These are phyloP conservation scores for Argyresthia goedartella DNA, from an alignment of 2,888 invertebrate genomes.

Conservation along the genomic window DNA sequence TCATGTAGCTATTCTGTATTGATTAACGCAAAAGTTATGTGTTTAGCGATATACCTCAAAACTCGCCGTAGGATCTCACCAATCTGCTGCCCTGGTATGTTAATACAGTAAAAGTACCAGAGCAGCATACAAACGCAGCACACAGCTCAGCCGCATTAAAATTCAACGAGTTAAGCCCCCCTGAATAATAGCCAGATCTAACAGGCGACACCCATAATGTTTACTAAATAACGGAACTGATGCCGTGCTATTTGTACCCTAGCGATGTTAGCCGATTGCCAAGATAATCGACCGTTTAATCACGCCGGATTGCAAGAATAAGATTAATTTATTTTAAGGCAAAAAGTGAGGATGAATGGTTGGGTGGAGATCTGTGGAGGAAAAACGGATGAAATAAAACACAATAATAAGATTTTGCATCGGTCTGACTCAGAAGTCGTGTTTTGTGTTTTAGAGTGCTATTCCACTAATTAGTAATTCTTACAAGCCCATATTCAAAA, in stretches of 20 bases:
- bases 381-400: neutral
- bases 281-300: neutral
- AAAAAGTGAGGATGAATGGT: neutral
- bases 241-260: slow-evolving; percentile 33
- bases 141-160: slow-evolving; percentile 26
- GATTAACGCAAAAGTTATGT: too few relatives aligned
- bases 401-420: too few relatives aligned
- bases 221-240: slow-evolving; percentile 44
- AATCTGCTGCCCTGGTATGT: too few relatives aligned
- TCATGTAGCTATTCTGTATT: too few relatives aligned
- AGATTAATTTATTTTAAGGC: neutral
- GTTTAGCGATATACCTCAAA: too few relatives aligned
- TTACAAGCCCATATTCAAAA: neutral
- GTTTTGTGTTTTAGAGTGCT: too few relatives aligned
- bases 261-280: slow-evolving; percentile 12
- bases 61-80: too few relatives aligned
- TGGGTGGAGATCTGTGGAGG: neutral
- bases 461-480: too few relatives aligned
- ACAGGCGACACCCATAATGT: slow-evolving; percentile 40
- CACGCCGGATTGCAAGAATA: neutral
- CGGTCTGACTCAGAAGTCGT: too few relatives aligned
- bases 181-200: slow-evolving; percentile 46
- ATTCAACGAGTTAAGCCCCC: slow-evolving; percentile 52
- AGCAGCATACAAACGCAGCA: slow-evolving; percentile 20
- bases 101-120: too few relatives aligned